Percentiles rank a stretch among this genome's conserved stretches.
These are phyloP conservation scores for Halcyon leucocephala DNA, from an alignment of 2,797 vertebrate genomes.

Conservation along the genomic window DNA sequence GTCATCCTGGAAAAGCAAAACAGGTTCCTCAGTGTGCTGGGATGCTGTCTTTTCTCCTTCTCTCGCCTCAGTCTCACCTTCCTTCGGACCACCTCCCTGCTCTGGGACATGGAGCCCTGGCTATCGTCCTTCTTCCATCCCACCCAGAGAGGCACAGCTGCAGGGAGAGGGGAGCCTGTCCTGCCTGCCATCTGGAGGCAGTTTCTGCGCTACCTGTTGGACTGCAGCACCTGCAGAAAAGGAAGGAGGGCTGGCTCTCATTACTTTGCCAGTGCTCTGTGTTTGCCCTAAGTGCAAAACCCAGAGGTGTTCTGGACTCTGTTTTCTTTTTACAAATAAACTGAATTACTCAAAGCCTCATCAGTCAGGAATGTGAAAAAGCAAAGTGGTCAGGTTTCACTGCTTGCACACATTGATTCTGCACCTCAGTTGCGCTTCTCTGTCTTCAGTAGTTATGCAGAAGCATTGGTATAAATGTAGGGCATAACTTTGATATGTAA, in stretches of 20 bases:
- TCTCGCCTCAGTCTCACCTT: background rate
- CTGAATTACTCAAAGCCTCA: background rate
- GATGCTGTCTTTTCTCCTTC: background rate
- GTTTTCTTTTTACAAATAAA: background rate
- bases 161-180: background rate
- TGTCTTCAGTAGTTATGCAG: background rate
- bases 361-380: conserved; percentile 1
- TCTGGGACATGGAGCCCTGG: accelerated
- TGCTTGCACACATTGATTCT: background rate
- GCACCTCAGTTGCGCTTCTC: background rate
- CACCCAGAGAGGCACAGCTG: background rate
- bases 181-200: background rate
- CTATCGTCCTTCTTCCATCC: background rate
- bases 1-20: background rate
- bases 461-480: background rate
- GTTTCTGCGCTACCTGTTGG: background rate
- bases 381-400: background rate
- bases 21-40: accelerated
- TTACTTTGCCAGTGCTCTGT: background rate
- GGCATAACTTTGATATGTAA: background rate
- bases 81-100: background rate
- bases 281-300: background rate
- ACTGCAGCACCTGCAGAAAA: background rate
- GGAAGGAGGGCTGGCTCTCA: accelerated
- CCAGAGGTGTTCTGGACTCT: background rate